Evolutionary conservation across 2,888 invertebrate genomes (phyloP).

Genomic region (Cistogaster globosa): DNA sequence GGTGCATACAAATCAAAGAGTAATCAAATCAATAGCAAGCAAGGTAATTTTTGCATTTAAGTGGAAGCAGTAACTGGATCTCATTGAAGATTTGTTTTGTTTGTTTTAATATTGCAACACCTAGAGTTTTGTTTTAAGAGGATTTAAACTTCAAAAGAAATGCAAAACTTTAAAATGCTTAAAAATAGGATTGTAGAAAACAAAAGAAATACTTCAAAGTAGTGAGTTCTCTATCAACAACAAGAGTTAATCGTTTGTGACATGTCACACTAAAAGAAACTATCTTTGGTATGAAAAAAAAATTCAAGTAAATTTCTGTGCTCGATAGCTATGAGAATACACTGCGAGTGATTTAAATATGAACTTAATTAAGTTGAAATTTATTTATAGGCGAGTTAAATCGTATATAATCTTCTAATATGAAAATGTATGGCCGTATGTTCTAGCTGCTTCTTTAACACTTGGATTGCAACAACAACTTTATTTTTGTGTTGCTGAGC

Average conservation of each 20-base stretch:
- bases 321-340: neutral
- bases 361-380: neutral
- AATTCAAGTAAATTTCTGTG: neutral
- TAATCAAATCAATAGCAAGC: slow-evolving; percentile 35
- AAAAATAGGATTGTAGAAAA: slow-evolving; percentile 21
- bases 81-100: slow-evolving; percentile 27
- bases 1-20: slow-evolving; percentile 25
- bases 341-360: neutral
- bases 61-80: slow-evolving; percentile 53
- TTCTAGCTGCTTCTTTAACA: too few relatives aligned
- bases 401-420: too few relatives aligned
- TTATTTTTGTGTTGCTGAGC: too few relatives aligned
- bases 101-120: slow-evolving; percentile 44
- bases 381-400: too few relatives aligned
- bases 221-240: slow-evolving; percentile 39
- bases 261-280: slow-evolving; percentile 24
- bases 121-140: slow-evolving; percentile 54
- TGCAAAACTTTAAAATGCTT: slow-evolving; percentile 47
- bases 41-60: slow-evolving; percentile 3
- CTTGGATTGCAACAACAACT: too few relatives aligned
- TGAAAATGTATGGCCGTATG: too few relatives aligned
- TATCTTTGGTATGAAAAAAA: neutral
- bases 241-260: slow-evolving; percentile 51
- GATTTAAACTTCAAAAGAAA: slow-evolving; percentile 65
- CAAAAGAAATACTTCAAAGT: slow-evolving; percentile 58